A percentile compares a stretch with the other conserved stretches of the same genome.
Conservation (phyloP, 1,140 invertebrate species). For the Diabrotica undecimpunctata region DNA sequence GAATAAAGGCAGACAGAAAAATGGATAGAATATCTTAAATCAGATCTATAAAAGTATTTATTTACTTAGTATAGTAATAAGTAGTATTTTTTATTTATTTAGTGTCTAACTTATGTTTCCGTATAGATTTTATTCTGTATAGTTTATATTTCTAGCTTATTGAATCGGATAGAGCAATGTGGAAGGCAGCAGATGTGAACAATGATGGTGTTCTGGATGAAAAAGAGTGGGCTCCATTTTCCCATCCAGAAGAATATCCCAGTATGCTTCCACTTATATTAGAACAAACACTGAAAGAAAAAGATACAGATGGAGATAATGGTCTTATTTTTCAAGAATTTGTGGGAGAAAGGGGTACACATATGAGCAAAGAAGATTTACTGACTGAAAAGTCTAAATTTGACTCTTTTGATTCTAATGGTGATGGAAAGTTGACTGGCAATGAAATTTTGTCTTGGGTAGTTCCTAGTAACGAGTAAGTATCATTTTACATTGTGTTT, state of each 20-base stretch:
- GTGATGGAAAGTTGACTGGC: slow-evolving; percentile 76
- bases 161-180: slow-evolving; percentile 81
- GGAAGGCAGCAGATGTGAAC: slow-evolving; percentile 81
- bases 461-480: slow-evolving; percentile 86
- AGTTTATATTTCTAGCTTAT: slow-evolving; percentile 55
- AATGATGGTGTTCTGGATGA: slow-evolving; percentile 73
- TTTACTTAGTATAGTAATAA: too few species aligned
- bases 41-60: too few species aligned
- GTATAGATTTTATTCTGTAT: too few species aligned
- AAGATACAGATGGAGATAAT: slow-evolving; percentile 83
- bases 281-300: slow-evolving; percentile 78
- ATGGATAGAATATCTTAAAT: too few species aligned
- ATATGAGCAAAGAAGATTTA: slow-evolving; percentile 79
- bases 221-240: slow-evolving; percentile 84
- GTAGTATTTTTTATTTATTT: too few species aligned
- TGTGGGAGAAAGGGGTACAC: slow-evolving; percentile 67
- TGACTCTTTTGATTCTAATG: slow-evolving; percentile 80
- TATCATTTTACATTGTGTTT: slow-evolving; percentile 23
- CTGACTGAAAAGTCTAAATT: slow-evolving; percentile 87
- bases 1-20: too few species aligned
- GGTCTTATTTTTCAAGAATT: slow-evolving; percentile 79
- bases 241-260: slow-evolving; percentile 90
- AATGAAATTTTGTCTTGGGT: slow-evolving; percentile 87
- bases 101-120: too few species aligned
- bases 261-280: slow-evolving; percentile 83